phyloP scores from a whole-genome alignment of 2,888 invertebrate genomes.

The Melinopterus prodromus region DNA sequence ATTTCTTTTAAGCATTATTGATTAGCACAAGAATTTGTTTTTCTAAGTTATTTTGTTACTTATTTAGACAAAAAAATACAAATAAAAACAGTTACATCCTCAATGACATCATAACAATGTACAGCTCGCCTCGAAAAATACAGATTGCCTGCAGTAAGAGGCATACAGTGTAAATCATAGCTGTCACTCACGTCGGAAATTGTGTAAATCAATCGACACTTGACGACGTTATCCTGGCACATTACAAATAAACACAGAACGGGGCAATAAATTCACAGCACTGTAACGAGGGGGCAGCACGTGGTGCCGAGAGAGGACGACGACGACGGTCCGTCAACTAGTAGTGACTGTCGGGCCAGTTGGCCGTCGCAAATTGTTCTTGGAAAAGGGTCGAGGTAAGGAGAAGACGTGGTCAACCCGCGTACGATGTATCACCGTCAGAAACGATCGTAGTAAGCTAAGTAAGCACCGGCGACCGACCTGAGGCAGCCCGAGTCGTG shows the following conservation, averaged over 20 bases:
- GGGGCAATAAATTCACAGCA: not conserved
- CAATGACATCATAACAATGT: not conserved
- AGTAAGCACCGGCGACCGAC: not conserved
- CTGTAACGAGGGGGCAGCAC: not conserved
- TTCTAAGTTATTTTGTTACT: too few relatives aligned
- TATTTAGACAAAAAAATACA: too few relatives aligned
- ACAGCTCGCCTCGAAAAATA: not conserved
- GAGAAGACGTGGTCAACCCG: not conserved
- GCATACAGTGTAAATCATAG: not conserved
- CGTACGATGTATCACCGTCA: not conserved
- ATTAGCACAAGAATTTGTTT: too few relatives aligned
- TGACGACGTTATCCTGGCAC: not conserved
- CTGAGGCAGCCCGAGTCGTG: not conserved
- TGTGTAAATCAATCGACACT: not conserved
- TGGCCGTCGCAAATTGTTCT: not conserved
- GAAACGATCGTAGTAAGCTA: not conserved
- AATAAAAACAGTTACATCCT: not conserved
- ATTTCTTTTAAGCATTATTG: too few relatives aligned
- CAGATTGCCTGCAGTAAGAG: too few relatives aligned
- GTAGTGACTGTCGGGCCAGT: not conserved
- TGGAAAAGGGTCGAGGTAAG: not conserved
- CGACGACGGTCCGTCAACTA: not conserved
- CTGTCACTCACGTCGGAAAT: conserved; percentile 4
- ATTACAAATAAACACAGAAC: conserved; percentile 4
- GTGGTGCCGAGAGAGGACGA: not conserved